Conservation (phyloP, 2,797 vertebrate genomes). For the Carcharodon carcharias region DNA sequence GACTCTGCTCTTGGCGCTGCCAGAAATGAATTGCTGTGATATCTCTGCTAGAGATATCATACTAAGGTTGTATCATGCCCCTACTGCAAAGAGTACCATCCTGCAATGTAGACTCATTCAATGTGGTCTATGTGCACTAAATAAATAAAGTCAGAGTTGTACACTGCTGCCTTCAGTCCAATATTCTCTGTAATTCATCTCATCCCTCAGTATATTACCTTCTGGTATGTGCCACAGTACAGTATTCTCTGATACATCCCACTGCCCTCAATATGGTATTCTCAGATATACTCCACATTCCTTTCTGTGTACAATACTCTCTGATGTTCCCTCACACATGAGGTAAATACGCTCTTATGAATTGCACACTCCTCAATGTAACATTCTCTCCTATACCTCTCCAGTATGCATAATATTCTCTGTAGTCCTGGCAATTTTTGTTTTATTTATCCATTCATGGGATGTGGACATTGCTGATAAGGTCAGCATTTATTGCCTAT, state of each 20-base stretch:
- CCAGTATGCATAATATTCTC: not conserved
- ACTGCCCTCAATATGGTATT: not conserved
- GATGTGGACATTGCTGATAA: not conserved
- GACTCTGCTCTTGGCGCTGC: not conserved
- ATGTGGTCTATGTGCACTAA: not conserved
- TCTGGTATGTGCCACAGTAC: not conserved
- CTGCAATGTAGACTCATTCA: not conserved
- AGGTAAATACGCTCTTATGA: not conserved
- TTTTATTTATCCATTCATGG: not conserved
- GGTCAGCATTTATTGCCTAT: not conserved
- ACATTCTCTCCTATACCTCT: not conserved
- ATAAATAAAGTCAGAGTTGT: not conserved
- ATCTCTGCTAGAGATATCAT: not conserved
- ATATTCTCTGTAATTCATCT: not conserved
- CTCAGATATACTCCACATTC: not conserved
- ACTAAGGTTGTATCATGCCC: not conserved
- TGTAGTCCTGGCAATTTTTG: not conserved
- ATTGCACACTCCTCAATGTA: not conserved
- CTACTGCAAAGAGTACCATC: not conserved
- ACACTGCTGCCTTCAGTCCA: not conserved
- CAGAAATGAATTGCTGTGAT: not conserved
- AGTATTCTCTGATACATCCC: not conserved
- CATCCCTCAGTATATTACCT: not conserved
- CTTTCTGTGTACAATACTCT: not conserved
- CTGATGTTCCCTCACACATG: not conserved